Evolutionary conservation across 1,140 invertebrate genomes (phyloP), one percentile per base, ranked within the genome.

Genomic region (Magallana gigas): DNA sequence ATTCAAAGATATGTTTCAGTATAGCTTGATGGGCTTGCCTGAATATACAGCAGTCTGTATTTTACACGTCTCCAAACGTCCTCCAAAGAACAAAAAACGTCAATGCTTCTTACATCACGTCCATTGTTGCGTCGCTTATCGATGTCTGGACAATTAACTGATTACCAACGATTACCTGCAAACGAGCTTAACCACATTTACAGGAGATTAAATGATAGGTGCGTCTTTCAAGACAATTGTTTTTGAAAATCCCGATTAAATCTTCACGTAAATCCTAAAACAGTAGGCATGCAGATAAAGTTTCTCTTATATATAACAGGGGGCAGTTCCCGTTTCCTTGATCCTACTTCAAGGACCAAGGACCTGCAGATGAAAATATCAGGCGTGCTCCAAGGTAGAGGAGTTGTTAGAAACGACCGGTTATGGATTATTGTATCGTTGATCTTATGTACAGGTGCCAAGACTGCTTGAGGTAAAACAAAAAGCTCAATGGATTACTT

Each of bases 401-500:
- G 23, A 29, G 23, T 76, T 76, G 68, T 76, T 76, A 23, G 68
- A 76, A 76, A 76, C 68, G 68, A 29, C 1, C 68, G 68, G 36
- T 76, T 23, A 11, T 76, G 68, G 68, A 76, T 76, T 76, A 76
- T 29, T 76, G 36, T 76, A 76, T 76, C 68, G 23, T 12, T 29
- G 68, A 76, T 76, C 68, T 76, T 29, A 76, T 76, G 23, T 23
- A 76, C 68, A 76, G 68, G 68, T 76, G 68, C 68, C 68, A 76
- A 76, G 36, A 76, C 68, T 76, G 23, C 68, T 29, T 76, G 8
- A 18, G 23, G 23, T 76, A 76, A 76, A 76, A 76, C 68, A 76
- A 76, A 76, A 62, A 76, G 11, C 23, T 29, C 68, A 29, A 76
- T 29, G 36, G 68, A 76, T 76, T 76, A 76, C 9, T 48, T 29